phyloP scores from a whole-genome alignment of 2,888 invertebrate species.

The Linhomoeus sp. region DNA sequence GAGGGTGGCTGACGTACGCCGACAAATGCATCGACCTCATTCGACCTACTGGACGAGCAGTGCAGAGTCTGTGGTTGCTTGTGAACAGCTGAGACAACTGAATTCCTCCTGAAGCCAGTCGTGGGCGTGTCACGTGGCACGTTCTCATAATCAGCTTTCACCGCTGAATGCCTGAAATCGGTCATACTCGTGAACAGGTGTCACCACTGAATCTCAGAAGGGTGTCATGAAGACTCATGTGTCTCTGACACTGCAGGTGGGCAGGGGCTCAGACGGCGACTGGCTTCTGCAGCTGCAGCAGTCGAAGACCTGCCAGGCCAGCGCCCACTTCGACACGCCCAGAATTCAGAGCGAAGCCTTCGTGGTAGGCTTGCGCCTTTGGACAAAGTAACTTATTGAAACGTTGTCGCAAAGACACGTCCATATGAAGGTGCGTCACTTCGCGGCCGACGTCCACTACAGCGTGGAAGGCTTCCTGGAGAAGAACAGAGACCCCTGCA shows the following conservation, averaged over 20 bases:
- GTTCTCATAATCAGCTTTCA: too few relatives aligned
- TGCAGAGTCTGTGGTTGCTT: slow-evolving; percentile 47
- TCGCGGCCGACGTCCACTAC: slow-evolving; percentile 79
- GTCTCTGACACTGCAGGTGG: too few relatives aligned
- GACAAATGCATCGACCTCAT: slow-evolving; percentile 98
- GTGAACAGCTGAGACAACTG: too few relatives aligned
- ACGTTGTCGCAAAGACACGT: too few relatives aligned
- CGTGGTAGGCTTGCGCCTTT: slow-evolving; percentile 49
- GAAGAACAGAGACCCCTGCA: slow-evolving; percentile 87
- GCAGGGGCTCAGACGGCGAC: slow-evolving; percentile 44
- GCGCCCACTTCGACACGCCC: slow-evolving; percentile 48
- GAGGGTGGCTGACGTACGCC: slow-evolving; percentile 83
- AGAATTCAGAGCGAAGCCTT: slow-evolving; percentile 52
- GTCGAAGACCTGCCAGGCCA: slow-evolving; percentile 11
- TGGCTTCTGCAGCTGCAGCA: slow-evolving; percentile 46
- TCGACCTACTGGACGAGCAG: slow-evolving; percentile 81
- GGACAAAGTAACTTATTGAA: too few relatives aligned
- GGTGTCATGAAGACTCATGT: too few relatives aligned
- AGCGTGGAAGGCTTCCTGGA: slow-evolving; percentile 78
- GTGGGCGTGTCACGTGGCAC: too few relatives aligned
- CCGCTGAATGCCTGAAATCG: too few relatives aligned
- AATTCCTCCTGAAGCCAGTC: too few relatives aligned
- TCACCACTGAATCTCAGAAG: too few relatives aligned
- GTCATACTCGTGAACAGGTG: too few relatives aligned
- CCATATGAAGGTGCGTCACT: slow-evolving; percentile 78